Evolutionary conservation across 2,797 vertebrate genomes (phyloP).

Genomic region (Sus cebifrons): DNA sequence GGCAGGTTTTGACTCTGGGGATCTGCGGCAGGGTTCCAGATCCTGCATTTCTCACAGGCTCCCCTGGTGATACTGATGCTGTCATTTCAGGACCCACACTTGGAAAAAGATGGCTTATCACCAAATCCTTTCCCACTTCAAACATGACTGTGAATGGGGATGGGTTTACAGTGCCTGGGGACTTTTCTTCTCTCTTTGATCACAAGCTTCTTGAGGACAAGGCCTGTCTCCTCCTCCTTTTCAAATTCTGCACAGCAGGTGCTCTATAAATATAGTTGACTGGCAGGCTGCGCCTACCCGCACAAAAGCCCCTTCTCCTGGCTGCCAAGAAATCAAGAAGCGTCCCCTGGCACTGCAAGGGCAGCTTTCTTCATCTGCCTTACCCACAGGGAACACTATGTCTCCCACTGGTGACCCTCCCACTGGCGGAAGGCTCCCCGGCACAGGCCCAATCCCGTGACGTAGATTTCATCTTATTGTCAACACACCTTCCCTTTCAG

Average conservation of each 20-base stretch:
- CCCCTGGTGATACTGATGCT: background rate
- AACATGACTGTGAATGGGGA: background rate
- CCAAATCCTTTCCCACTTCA: background rate
- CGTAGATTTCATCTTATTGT: conserved; percentile 70
- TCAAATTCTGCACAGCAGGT: conserved; percentile 76
- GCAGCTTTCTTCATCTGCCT: conserved; percentile 61
- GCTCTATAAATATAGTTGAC: conserved; percentile 79
- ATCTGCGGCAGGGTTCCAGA: fast-evolving
- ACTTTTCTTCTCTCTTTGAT: conserved; percentile 61
- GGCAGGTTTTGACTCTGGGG: background rate
- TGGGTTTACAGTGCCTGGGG: conserved; percentile 23
- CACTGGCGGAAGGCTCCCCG: background rate
- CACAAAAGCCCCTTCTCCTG: conserved; percentile 73
- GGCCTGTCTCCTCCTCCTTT: conserved; percentile 72
- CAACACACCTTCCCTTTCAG: conserved; percentile 63
- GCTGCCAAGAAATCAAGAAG: conserved; percentile 79
- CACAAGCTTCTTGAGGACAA: conserved; percentile 83
- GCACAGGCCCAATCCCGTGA: conserved; percentile 50
- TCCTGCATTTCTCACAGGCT: background rate
- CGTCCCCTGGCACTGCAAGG: conserved; percentile 12
- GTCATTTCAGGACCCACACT: background rate
- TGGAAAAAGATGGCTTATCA: background rate
- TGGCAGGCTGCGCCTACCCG: conserved; percentile 21
- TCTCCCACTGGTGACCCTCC: conserved; percentile 63
- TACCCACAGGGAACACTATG: conserved; percentile 81